Evolutionary conservation across 1,140 invertebrate species (phyloP).

Genomic region (Camponotus vicinus): DNA sequence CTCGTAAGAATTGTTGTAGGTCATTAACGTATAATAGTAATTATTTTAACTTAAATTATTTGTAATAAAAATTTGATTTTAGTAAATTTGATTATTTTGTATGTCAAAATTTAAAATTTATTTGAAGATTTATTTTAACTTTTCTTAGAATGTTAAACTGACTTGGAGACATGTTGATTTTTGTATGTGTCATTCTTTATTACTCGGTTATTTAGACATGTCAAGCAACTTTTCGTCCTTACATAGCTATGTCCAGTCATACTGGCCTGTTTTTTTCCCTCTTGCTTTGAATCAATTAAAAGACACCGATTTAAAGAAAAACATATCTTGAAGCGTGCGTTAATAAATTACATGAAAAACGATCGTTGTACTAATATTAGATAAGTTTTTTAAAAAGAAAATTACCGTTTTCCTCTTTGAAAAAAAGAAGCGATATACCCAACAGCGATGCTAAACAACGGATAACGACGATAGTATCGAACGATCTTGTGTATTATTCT

Average conservation of each 20-base stretch:
- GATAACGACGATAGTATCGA: constrained; percentile 53
- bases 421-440: constrained; percentile 15
- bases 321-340: neutral
- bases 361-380: neutral
- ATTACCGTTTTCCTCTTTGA: constrained; percentile 17
- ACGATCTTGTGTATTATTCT: constrained; percentile 52
- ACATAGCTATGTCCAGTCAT: neutral
- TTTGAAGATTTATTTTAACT: too few species aligned
- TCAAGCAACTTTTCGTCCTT: too few species aligned
- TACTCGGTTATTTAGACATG: too few species aligned
- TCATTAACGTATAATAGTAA: too few species aligned
- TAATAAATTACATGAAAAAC: neutral
- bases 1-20: too few species aligned
- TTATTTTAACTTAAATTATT: too few species aligned
- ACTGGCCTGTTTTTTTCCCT: neutral
- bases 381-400: constrained; percentile 22
- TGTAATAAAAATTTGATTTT: too few species aligned
- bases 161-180: neutral
- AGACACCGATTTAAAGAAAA: neutral
- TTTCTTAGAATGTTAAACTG: too few species aligned
- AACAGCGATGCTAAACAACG: constrained; percentile 52
- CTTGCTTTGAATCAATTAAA: neutral
- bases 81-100: too few species aligned
- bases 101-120: too few species aligned
- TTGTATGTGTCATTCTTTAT: too few species aligned